These are phyloP conservation scores for Heliconius charithonia DNA, from an alignment of 2,888 invertebrate genomes.

Conservation along the genomic window DNA sequence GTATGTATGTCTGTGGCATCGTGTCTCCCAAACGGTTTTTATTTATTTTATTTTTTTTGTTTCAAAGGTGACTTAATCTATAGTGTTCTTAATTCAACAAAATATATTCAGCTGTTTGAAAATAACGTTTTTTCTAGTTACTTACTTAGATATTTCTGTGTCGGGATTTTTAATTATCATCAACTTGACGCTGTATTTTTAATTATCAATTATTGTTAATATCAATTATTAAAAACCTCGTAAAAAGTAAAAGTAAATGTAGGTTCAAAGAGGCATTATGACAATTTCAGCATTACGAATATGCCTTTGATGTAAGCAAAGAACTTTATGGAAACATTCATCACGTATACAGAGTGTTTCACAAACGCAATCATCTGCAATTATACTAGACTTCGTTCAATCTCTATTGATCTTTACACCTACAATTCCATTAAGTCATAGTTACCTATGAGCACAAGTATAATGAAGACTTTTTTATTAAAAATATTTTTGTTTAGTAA, in stretches of 20 bases:
- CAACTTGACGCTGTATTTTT: no score
- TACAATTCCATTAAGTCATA: background rate
- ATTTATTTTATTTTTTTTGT: no score
- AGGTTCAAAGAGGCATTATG: background rate
- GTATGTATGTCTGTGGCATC: no score
- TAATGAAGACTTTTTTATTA: background rate
- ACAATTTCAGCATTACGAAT: background rate
- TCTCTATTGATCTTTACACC: constrained; percentile 22
- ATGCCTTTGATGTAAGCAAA: background rate
- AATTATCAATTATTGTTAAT: no score
- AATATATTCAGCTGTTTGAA: no score
- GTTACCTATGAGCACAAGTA: background rate
- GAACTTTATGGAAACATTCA: constrained; percentile 3
- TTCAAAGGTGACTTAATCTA: no score
- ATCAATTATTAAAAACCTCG: background rate
- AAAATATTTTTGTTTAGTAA: no score
- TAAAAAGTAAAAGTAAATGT: background rate
- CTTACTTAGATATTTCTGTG: no score
- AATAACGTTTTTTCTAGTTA: no score
- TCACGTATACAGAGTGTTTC: background rate
- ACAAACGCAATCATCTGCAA: background rate
- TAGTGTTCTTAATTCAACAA: no score
- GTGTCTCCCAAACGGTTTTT: no score
- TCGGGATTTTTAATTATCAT: no score
- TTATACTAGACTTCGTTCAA: constrained; percentile 27